These are phyloP conservation scores for Geodia barretti DNA, from an alignment of 37 sponge, comb jelly and placozoan species.

Conservation along the genomic window DNA sequence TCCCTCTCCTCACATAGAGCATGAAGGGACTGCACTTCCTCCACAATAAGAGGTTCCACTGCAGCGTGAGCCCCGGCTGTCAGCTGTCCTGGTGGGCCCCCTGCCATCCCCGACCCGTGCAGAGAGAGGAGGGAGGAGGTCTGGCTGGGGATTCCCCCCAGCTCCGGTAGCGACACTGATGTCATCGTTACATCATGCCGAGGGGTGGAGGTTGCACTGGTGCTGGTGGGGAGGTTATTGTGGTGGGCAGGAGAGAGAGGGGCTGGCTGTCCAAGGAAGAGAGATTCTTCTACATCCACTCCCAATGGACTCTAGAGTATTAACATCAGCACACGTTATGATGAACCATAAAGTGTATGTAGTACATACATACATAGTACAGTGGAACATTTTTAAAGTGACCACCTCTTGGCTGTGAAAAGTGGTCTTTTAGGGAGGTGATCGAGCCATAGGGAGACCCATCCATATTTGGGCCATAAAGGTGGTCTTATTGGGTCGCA, in stretches of 20 bases:
- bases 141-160: not conserved
- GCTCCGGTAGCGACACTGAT: not conserved
- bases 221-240: not conserved
- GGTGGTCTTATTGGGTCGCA: no score
- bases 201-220: not conserved
- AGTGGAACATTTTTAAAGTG: no score
- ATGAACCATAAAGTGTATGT: no score
- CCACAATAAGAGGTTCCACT: not conserved
- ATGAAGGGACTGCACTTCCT: slow-evolving; percentile 13
- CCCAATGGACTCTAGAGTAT: not conserved
- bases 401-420: no score
- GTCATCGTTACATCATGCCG: not conserved
- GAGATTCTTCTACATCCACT: not conserved
- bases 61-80: slow-evolving; percentile 26
- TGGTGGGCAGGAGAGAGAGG: not conserved
- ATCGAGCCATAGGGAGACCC: no score
- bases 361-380: no score
- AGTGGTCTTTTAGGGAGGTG: no score
- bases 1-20: slow-evolving; percentile 19
- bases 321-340: no score
- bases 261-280: not conserved
- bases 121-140: no score
- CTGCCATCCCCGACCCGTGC: slow-evolving; percentile 11
- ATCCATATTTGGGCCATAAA: no score
- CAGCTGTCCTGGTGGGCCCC: slow-evolving; percentile 2